Conservation (phyloP, 2,113 vertebrate species). For the Heterochromis multidens region DNA sequence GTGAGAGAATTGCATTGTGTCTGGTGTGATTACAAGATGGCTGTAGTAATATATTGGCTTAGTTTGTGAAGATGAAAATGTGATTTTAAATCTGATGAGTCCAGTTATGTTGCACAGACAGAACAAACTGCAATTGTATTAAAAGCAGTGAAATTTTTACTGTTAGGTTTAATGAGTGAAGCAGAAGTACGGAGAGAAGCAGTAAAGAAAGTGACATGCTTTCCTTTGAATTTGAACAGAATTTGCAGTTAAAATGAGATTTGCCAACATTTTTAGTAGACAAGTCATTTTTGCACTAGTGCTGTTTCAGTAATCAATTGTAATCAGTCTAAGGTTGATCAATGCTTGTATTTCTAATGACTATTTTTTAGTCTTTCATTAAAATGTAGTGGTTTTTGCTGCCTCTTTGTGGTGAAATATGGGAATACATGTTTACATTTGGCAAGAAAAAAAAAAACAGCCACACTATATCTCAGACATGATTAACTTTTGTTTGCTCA, state of each 20-base stretch:
- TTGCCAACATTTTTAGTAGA: neutral
- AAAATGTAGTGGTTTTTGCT: neutral
- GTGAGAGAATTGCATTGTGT: too few relatives aligned
- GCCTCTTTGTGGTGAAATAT: conserved; percentile 17
- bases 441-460: neutral
- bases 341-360: neutral
- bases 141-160: too few relatives aligned
- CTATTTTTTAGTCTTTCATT: accelerated
- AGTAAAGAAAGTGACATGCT: neutral
- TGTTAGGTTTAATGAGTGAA: neutral
- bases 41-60: neutral
- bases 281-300: neutral
- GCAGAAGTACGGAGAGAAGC: neutral
- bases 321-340: neutral
- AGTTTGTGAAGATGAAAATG: neutral
- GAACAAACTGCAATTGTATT: neutral
- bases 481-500: neutral
- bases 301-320: neutral
- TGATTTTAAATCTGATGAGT: neutral
- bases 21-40: neutral
- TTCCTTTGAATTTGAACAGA: neutral
- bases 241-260: neutral
- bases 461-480: neutral
- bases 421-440: neutral
- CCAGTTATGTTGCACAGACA: neutral